Evolutionary conservation across 2,797 vertebrate species (phyloP).

Genomic region (Cetoscarus ocellatus): DNA sequence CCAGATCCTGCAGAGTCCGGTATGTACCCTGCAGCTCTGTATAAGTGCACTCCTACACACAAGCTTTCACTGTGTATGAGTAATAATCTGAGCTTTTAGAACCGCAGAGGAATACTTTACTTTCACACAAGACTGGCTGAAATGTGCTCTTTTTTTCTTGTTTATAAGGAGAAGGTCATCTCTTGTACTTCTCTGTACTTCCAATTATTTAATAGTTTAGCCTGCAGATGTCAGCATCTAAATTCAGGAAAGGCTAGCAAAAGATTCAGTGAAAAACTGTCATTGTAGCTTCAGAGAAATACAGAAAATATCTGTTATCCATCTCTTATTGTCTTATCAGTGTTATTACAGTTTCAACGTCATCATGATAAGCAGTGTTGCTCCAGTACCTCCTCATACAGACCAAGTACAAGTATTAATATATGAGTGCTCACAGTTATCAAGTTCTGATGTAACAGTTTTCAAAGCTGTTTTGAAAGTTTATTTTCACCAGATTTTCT

Average conservation of each 20-base stretch:
- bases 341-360: slow-evolving; percentile 1
- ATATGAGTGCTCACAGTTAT: no score
- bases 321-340: not conserved
- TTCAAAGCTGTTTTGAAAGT: no score
- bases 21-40: slow-evolving; percentile 70
- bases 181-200: slow-evolving; percentile 1
- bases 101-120: slow-evolving; percentile 17
- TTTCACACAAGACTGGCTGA: slow-evolving; percentile 17
- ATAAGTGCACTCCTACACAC: slow-evolving; percentile 59
- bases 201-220: not conserved
- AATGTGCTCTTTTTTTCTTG: slow-evolving; percentile 2
- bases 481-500: no score
- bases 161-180: slow-evolving; percentile 20
- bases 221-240: not conserved
- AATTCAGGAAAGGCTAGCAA: no score
- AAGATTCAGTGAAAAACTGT: no score
- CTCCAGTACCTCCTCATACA: no score
- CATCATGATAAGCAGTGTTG: no score
- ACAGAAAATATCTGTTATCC: not conserved
- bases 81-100: slow-evolving; percentile 52
- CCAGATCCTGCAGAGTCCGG: slow-evolving; percentile 96
- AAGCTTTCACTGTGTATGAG: slow-evolving; percentile 48
- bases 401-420: no score
- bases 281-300: not conserved
- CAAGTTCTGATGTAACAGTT: no score